A percentile compares a stretch with the other conserved stretches of the same genome.
Evolutionary conservation across 2,888 invertebrate genomes (phyloP).

Genomic region (Caenorhabditis sp.): DNA sequence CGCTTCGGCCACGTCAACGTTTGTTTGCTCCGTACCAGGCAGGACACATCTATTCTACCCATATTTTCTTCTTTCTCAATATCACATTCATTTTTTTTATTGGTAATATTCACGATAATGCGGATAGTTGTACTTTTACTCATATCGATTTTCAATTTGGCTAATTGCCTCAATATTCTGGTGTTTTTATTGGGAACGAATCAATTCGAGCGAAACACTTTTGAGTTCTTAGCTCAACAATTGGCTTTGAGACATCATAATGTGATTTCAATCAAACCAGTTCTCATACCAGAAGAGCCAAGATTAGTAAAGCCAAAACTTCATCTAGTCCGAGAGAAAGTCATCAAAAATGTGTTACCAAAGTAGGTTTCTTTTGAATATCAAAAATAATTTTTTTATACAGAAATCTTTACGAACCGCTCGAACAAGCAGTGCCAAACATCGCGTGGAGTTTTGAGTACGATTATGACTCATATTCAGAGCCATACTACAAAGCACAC

Average conservation of each 20-base stretch:
- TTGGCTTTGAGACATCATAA: conserved; percentile 66
- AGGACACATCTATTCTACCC: conserved; percentile 10
- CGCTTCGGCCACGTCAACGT: conserved; percentile 28
- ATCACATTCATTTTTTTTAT: conserved; percentile 5
- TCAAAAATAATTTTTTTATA: no score
- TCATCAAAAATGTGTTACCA: conserved; percentile 65
- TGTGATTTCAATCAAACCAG: conserved; percentile 65
- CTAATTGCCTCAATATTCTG: conserved; percentile 59
- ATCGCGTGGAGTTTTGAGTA: conserved; percentile 63
- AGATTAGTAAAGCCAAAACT: conserved; percentile 66
- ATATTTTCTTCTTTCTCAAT: conserved; percentile 5
- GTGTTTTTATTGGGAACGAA: conserved; percentile 69
- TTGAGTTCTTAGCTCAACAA: conserved; percentile 69
- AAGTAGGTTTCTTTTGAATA: conserved; percentile 45
- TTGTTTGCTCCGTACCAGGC: conserved; percentile 41
- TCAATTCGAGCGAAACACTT: conserved; percentile 63
- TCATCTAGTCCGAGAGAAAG: conserved; percentile 68
- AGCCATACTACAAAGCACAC: conserved; percentile 65
- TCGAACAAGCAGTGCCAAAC: conserved; percentile 57
- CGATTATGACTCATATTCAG: conserved; percentile 52
- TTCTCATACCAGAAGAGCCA: conserved; percentile 70
- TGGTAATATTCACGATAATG: conserved; percentile 8
- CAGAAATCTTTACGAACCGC: conserved; percentile 59
- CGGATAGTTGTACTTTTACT: conserved; percentile 18
- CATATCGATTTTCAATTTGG: conserved; percentile 16